Evolutionary conservation across 2,888 invertebrate genomes (phyloP), one percentile per base, ranked within the genome.

Genomic region (Cerceris ruficornis): DNA sequence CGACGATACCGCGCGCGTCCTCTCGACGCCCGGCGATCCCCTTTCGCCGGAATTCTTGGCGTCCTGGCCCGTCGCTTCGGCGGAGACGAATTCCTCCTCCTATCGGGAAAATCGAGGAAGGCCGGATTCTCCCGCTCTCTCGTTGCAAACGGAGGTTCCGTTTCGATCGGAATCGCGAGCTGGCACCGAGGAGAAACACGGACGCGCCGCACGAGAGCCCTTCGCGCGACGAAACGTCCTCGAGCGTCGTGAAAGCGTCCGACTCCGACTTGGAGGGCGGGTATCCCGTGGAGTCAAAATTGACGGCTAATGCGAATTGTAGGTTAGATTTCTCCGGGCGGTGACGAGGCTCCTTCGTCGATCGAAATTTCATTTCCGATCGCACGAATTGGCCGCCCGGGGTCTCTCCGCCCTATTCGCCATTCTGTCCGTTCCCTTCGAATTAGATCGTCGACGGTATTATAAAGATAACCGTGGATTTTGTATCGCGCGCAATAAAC

Each of bases 281-380:
- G 54, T 43, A 60, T 52, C 84, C 81, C 68, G 72, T 17, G 17
- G 83, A n/a, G 77, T 65, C 60, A 81, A 80, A 86, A 86, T 86
- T 80, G 83, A 5, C 54, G 75, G 75, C 78, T 77, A 82, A 77
- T 79, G 82, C 84, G 87, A 91, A 91, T 91, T 89, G 88, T 78
- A 87, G 90, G 90, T 84, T 91, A 88, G 88, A 87, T 91, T 91
- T 89, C 89, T 87, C 81, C 78, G 86, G 87, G 84, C 88, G 87
- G 82, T 86, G 88, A 89, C 88, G 88, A 83, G 86, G 82, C 87
- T 80, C 87, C 86, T 86, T 87, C 86, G 88, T 83, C 88, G 88
- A 88, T 90, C 90, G 89, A 90, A 90, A 89, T 90, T 89, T 88
- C 89, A 90, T 91, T 91, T 89, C 90, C 90, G 88, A 88, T 87